Evolutionary conservation across 2,113 vertebrate species (phyloP).

Genomic region (Chiloscyllium plagiosum): DNA sequence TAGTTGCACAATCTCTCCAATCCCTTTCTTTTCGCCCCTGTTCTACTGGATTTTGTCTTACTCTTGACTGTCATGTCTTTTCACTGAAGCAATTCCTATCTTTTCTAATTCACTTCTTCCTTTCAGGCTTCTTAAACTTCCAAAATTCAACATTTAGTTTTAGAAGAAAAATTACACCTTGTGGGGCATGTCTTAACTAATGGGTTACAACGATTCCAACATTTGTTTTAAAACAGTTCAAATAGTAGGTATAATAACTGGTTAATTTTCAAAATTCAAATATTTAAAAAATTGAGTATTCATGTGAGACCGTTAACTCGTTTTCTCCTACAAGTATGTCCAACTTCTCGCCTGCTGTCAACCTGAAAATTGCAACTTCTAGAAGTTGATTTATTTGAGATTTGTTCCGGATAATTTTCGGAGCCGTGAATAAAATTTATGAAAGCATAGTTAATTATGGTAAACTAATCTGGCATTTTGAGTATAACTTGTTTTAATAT

Average conservation of each 20-base stretch:
- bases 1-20: not conserved
- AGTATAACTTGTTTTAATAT: not conserved
- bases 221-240: not conserved
- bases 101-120: not conserved
- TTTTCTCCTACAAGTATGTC: not conserved
- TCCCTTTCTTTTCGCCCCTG: not conserved
- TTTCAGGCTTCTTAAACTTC: not conserved
- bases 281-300: not conserved
- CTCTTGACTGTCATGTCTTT: not conserved
- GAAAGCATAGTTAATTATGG: not conserved
- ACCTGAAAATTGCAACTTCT: not conserved
- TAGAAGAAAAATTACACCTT: not conserved
- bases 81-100: not conserved
- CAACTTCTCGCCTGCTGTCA: too few species aligned
- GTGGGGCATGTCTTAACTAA: not conserved
- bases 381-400: not conserved
- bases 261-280: not conserved
- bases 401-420: not conserved
- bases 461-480: not conserved
- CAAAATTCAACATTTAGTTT: not conserved
- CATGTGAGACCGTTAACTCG: too few species aligned
- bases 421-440: not conserved
- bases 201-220: not conserved
- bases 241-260: not conserved
- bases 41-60: not conserved